Conservation (phyloP, 2,888 invertebrate species). For the Volucella inanis region DNA sequence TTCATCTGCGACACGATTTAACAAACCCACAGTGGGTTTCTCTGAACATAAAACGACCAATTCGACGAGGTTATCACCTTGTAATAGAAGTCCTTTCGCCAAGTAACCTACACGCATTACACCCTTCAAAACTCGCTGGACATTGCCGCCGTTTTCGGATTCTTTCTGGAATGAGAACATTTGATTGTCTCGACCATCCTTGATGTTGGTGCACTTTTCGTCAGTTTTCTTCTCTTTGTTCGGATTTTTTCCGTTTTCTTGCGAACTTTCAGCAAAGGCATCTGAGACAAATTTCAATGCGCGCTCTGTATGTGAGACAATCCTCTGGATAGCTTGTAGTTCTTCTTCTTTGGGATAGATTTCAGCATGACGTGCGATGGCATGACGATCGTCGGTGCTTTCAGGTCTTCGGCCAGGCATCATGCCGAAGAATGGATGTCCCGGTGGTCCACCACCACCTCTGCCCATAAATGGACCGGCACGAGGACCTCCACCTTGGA, state of each 20-base stretch:
- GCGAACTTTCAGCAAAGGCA: constrained; percentile 87
- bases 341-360: constrained; percentile 97
- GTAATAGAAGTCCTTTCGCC: constrained; percentile 93
- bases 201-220: constrained; percentile 83
- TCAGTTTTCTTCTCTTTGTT: constrained; percentile 81
- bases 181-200: constrained; percentile 91
- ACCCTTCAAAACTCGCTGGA: constrained; percentile 92
- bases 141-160: constrained; percentile 85
- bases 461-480: constrained; percentile 80
- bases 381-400: constrained; percentile 97
- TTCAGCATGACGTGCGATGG: constrained; percentile 94
- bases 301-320: constrained; percentile 96
- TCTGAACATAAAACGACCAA: constrained; percentile 97
- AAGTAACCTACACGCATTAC: constrained; percentile 98
- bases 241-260: constrained; percentile 77
- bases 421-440: constrained; percentile 84
- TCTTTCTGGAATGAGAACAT: constrained; percentile 89
- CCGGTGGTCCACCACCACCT: constrained; percentile 83
- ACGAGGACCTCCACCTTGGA: constrained; percentile 83
- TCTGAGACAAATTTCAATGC: constrained; percentile 97
- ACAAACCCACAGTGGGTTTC: constrained; percentile 93
- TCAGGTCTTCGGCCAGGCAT: constrained; percentile 91
- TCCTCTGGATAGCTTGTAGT: constrained; percentile 93
- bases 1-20: constrained; percentile 93
- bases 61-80: constrained; percentile 94